These are phyloP conservation scores for Schizothorax lantsangensis DNA, from an alignment of 2,797 vertebrate genomes.

Conservation along the genomic window DNA sequence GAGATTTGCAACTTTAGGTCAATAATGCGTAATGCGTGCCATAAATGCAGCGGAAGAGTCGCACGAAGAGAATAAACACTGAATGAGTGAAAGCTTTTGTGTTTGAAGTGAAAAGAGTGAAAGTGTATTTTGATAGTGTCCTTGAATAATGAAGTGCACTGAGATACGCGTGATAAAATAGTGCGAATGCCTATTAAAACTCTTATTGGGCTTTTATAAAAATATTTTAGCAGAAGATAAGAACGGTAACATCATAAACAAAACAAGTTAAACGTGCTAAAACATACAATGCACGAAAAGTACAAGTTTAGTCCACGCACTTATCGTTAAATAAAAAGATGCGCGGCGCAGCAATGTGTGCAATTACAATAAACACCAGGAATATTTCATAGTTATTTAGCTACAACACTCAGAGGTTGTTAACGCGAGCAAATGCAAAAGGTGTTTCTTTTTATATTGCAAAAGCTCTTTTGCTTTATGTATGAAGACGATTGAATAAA, in stretches of 20 bases:
- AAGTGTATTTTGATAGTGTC: not conserved
- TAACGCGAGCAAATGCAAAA: not conserved
- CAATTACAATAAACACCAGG: not conserved
- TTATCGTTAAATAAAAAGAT: not conserved
- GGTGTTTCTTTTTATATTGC: not conserved
- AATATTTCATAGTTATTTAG: not conserved
- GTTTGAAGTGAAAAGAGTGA: not conserved
- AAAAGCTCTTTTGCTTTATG: not conserved
- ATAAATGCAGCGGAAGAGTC: not conserved
- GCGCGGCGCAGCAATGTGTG: not conserved
- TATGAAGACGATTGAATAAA: not conserved
- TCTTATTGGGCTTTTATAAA: not conserved
- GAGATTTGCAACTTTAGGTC: slow-evolving; percentile 29
- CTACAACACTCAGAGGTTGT: not conserved
- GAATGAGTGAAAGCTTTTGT: not conserved
- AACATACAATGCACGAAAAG: not conserved
- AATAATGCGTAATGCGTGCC: slow-evolving; percentile 3
- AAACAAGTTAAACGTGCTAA: not conserved
- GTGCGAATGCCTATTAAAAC: not conserved
- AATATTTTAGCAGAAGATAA: not conserved
- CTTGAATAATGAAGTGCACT: not conserved
- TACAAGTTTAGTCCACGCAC: not conserved
- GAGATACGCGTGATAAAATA: not conserved
- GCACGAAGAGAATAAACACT: not conserved
- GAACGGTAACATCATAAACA: not conserved